Base-by-base conservation (phyloP, 2,113 vertebrate genomes). In the Enhydra lutris region DNA sequence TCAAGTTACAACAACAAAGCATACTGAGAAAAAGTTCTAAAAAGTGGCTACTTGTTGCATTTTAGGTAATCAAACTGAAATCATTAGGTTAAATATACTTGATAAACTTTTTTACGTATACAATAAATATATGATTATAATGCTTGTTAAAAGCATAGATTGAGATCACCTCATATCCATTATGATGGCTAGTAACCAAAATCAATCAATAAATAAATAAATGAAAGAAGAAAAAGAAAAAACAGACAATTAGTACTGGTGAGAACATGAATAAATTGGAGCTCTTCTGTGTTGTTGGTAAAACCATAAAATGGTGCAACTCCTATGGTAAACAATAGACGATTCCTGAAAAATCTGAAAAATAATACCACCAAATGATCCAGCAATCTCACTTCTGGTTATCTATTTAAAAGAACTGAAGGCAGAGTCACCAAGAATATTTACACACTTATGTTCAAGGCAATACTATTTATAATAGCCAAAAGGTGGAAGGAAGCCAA, bases 1-100 rank as follows among this genome's bases (percentile, higher is more conserved):
- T 91, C 65, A 91, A 97, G 90, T 63, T 55, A 45, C 3, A 93
- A 74, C 97, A 97, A 39, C 1, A 93, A 97, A 87, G 24, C 50
- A 83, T 18, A n/a, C 3, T n/a, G 80, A 73, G 65, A 79, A 86
- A 23, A 2, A n/a, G 1, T 0, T 4, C 7, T n/a, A 15, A 74
- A 47, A 80, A 59, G 0, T 50, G 47, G 88, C 31, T n/a, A 39
- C 6, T 42, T 7, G n/a, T 59, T 34, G 55, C 59, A 83, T 83
- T 84, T 90, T 94, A 96, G 1, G 15, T 31, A 94, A 96, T 23
- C 57, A 84, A 97, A 34, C 2, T 7, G 0, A 86, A 97, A 24
- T 69, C 10, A 86, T 36, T 50, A 47, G 7, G 52, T 88, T 69
- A 91, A 89, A 61, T 67, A 26, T 29, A 74, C 23, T 87, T 78